Evolutionary conservation across 1,140 invertebrate genomes (phyloP), one percentile per base, ranked within the genome.

Genomic region (Drosophila nasuta): DNA sequence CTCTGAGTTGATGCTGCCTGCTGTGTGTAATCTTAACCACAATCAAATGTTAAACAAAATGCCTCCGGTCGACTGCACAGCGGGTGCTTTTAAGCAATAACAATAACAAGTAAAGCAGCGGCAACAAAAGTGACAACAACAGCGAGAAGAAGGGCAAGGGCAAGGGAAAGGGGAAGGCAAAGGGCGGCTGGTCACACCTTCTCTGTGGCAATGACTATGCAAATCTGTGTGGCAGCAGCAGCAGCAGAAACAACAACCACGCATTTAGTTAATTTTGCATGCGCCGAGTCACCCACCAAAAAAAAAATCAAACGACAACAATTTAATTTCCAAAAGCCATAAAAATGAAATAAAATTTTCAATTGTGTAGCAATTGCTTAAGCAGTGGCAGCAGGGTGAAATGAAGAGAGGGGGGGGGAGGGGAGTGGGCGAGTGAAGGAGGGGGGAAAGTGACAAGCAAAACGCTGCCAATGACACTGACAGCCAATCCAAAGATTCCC

Each of bases 251-350:
- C 71, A 60, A 45, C 69, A 65, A 41, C 52, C 65, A 45, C 49
- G 17, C 59, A 75, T 75, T 69, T 73, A 68, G 68, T 87, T 86
- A 86, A 87, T 86, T 86, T 86, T 87, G 80, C 81, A 82, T 87
- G 66, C 79, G 66, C 79, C 75, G 6, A 56, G 38, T 30, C 49
- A 52, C 13, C 3, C 45, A 17, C n/a, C 54, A 20, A 2, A 17
- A 63, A 59, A 20, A 43, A 43, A 43, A 43, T n/a, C 7, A 5
- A 43, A 38, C 35, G 75, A 82, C 79, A 87, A 82, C 82, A 87
- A 87, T 87, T 87, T 87, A 87, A 87, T 87, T 87, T 77, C 69
- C 83, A 79, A 80, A 86, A 82, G 82, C 83, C 83, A 87, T 87
- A 87, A 87, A 87, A 87, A 75, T 79, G 79, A 82, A 88, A 87